Base-by-base conservation (phyloP, 2,888 invertebrate species). In the Aspidapion aeneum region DNA sequence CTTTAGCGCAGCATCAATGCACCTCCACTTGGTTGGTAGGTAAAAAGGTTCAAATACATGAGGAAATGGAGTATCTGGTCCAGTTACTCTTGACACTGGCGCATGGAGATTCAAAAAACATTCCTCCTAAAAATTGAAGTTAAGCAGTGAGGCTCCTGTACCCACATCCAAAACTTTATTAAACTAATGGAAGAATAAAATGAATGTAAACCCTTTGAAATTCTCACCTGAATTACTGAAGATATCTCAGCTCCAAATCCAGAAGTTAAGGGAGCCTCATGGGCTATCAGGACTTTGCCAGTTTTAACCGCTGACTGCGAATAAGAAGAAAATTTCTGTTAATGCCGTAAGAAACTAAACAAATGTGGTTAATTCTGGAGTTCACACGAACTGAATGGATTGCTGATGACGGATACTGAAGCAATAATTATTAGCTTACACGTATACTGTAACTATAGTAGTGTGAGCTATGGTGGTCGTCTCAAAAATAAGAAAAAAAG, bases 11-110 rank as follows among this genome's bases (percentile, higher is more conserved):
- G 91, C 93, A 62, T 93, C 89, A 65, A 93, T 84, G 76, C 96
- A 96, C 58, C 97, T 85, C 90, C 94, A 94, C 78, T 92, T 94
- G 79, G 93, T 93, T 0, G 99, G 99, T 70, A 99, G 79, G 82
- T 98, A 99, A 82, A 98, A 94, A 0, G 94, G 92, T 79, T 99
- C 99, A 81, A 90, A 97, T 57, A 96, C 87, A 80, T 96, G 96
- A 2, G 99, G 96, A 82, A 99, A 99, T 12, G 99, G 98, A 1
- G 96, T 93, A 83, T 99, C 99, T 87, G 95, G 96, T 12, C 99
- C 97, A 20, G 95, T 87, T 57, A 96, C 94, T 68, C 98, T 86
- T 55, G 86, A 82, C 16, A 98, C 84, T 0, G 99, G 98, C 0
- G 98, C 95, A 79, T 98, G 97, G 71, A 99, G 84, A 78, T 94